Percentiles rank a stretch among this genome's conserved stretches.
phyloP scores from a whole-genome alignment of 2,797 vertebrate species.

The Cheirogaleus major region DNA sequence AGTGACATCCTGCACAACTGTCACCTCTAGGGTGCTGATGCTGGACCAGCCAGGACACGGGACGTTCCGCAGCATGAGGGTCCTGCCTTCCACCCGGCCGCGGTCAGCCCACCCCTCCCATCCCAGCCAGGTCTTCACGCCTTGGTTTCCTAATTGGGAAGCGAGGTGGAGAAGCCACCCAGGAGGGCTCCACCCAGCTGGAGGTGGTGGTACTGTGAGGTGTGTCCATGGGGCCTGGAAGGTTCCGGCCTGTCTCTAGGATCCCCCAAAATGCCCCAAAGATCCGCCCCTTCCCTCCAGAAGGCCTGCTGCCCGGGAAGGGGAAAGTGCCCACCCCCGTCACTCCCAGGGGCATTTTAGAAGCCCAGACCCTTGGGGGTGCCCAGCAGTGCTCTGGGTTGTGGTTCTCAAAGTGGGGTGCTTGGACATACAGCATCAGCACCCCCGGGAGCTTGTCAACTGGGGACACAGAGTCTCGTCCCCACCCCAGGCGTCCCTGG shows the following conservation, averaged over 20 bases:
- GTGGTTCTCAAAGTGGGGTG: neutral
- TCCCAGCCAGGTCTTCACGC: neutral
- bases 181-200: too few species aligned
- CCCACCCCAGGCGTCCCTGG: too few species aligned
- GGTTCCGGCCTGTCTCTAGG: neutral
- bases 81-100: neutral
- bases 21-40: too few species aligned
- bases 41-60: accelerated
- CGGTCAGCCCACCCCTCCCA: neutral
- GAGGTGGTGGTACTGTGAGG: neutral
- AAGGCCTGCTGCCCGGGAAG: neutral
- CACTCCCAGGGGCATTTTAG: neutral
- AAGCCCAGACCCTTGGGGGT: neutral
- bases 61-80: accelerated
- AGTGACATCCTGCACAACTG: accelerated
- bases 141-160: accelerated
- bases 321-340: too few species aligned
- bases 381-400: accelerated
- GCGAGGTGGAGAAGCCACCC: neutral
- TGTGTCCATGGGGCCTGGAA: accelerated
- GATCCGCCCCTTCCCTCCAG: accelerated
- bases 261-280: neutral
- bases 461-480: neutral
- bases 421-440: accelerated
- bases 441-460: neutral